phyloP scores from a whole-genome alignment of 23 tunicate genomes.

The Aplidium turbinatum region DNA sequence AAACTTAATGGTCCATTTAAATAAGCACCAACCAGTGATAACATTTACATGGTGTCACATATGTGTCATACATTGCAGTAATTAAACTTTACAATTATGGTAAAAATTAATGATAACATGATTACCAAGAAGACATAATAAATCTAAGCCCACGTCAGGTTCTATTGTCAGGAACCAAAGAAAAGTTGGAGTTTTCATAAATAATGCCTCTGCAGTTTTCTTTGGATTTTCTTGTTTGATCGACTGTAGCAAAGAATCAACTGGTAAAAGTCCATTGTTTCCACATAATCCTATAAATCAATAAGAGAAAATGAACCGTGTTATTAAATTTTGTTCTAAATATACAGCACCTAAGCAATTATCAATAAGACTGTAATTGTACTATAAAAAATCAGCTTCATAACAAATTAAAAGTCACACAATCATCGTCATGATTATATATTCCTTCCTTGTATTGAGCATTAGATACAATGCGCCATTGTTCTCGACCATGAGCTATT shows the following conservation, averaged over 20 bases:
- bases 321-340: too few relatives aligned
- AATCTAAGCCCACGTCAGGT: constrained; percentile 45
- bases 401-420: constrained; percentile 11
- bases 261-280: constrained; percentile 64
- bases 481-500: too few relatives aligned
- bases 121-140: constrained; percentile 40
- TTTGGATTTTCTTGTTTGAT: constrained; percentile 8
- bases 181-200: constrained; percentile 54
- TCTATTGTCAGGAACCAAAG: constrained; percentile 51
- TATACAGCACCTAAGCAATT: too few relatives aligned
- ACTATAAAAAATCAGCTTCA: neutral
- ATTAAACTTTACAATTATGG: too few relatives aligned
- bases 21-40: too few relatives aligned
- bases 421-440: neutral
- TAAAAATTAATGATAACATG: neutral
- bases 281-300: constrained; percentile 61
- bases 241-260: constrained; percentile 16
- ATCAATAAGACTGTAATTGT: too few relatives aligned
- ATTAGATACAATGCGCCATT: too few relatives aligned
- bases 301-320: neutral
- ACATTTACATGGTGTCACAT: too few relatives aligned
- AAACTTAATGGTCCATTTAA: too few relatives aligned
- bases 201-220: constrained; percentile 49
- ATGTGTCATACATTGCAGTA: too few relatives aligned
- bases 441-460: too few relatives aligned